Percentiles rank a stretch among this genome's conserved stretches.
These are phyloP conservation scores for Agapetus fuscipes DNA, from an alignment of 2,888 invertebrate genomes.

Conservation along the genomic window DNA sequence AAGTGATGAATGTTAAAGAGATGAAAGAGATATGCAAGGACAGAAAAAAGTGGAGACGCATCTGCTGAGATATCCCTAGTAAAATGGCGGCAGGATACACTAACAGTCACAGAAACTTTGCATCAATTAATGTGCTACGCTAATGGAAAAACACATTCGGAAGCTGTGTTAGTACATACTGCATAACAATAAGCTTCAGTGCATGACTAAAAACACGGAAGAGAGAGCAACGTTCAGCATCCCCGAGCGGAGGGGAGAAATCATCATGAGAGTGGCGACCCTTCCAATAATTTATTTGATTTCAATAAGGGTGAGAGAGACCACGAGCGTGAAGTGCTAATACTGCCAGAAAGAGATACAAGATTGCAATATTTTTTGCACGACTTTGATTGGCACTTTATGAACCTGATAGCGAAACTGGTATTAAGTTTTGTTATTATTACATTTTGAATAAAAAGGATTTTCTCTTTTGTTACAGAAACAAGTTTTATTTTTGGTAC, in stretches of 20 bases:
- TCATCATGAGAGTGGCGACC: slow-evolving; percentile 6
- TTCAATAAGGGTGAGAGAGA: slow-evolving; percentile 2
- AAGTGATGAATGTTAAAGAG: no score
- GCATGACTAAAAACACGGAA: slow-evolving; percentile 16
- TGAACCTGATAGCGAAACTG: slow-evolving; percentile 6
- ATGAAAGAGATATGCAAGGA: no score
- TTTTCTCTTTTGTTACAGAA: no score
- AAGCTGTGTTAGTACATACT: no score
- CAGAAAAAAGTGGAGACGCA: no score
- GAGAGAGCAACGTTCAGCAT: slow-evolving; percentile 11
- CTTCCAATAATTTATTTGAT: slow-evolving; percentile 7
- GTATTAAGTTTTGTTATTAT: slow-evolving; percentile 2
- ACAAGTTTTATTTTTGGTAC: no score
- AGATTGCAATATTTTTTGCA: slow-evolving; percentile 2
- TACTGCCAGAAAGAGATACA: not conserved
- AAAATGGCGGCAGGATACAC: no score
- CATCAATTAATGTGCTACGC: no score
- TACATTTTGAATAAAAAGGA: not conserved
- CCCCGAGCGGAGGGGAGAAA: slow-evolving; percentile 10
- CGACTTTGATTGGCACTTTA: slow-evolving; percentile 12
- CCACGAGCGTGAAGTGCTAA: not conserved
- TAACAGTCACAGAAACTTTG: no score
- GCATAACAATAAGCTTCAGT: no score
- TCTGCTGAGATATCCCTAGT: no score
- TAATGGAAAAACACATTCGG: no score